Evolutionary conservation across 2,797 vertebrate genomes (phyloP).

Genomic region (Crocodylus rhombifer): DNA sequence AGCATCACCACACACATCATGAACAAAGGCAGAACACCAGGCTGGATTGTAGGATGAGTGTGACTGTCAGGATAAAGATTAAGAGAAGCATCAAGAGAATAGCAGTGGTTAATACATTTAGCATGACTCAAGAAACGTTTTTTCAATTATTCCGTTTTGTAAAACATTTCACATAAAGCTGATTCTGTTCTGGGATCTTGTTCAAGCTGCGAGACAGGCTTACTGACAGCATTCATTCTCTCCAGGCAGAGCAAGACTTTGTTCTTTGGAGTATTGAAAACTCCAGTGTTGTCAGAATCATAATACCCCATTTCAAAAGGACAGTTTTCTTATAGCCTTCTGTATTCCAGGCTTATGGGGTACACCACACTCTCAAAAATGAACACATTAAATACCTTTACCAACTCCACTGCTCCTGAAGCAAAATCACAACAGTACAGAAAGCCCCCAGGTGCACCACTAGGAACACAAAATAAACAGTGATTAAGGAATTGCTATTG

Average conservation of each 20-base stretch:
- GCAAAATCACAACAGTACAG: constrained; percentile 96
- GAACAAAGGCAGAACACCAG: constrained; percentile 89
- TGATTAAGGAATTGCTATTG: constrained; percentile 54
- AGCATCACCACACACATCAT: constrained; percentile 87
- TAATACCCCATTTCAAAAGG: constrained; percentile 60
- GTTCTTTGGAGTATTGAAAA: constrained; percentile 71
- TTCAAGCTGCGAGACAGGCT: constrained; percentile 69
- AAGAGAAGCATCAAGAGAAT: constrained; percentile 65
- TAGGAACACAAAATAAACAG: constrained; percentile 72
- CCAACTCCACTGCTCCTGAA: constrained; percentile 86
- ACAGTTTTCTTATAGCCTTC: constrained; percentile 57
- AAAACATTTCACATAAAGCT: constrained; percentile 67
- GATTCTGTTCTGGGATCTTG: constrained; percentile 64
- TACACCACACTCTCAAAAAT: constrained; percentile 32
- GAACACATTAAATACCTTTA: constrained; percentile 85
- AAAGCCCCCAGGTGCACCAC: constrained; percentile 81
- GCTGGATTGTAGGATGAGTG: constrained; percentile 85
- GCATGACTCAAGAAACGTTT: constrained; percentile 66
- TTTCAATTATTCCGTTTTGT: constrained; percentile 70
- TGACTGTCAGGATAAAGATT: constrained; percentile 79
- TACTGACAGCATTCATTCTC: constrained; percentile 70
- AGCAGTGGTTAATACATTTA: constrained; percentile 72
- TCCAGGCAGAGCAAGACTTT: constrained; percentile 54
- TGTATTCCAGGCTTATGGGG: constrained; percentile 57
- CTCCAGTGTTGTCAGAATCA: constrained; percentile 65